Conservation (phyloP, 2,888 invertebrate genomes). For the Proisotoma minuta region DNA sequence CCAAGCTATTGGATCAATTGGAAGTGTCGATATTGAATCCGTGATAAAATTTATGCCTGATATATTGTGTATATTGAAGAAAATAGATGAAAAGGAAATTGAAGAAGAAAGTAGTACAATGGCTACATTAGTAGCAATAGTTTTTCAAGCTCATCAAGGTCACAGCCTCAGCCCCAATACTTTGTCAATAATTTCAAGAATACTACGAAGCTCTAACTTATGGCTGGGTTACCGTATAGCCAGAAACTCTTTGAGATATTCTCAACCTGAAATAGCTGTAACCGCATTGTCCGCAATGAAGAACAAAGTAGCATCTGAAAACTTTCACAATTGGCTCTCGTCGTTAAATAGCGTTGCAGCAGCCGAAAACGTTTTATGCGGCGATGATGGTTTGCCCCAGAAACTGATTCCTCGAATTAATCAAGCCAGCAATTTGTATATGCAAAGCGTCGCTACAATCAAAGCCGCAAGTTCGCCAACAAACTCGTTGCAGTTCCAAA, state of each 20-base stretch:
- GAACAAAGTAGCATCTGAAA: slow-evolving; percentile 74
- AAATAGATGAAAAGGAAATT: slow-evolving; percentile 34
- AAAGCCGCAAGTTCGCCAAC: slow-evolving; percentile 64
- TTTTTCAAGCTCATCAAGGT: slow-evolving; percentile 45
- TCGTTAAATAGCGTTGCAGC: slow-evolving; percentile 60
- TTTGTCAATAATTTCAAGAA: too few relatives aligned
- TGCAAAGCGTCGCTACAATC: slow-evolving; percentile 61
- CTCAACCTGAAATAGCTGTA: slow-evolving; percentile 69
- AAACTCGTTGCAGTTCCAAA: slow-evolving; percentile 65
- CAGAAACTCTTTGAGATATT: slow-evolving; percentile 59
- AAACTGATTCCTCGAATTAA: slow-evolving; percentile 56
- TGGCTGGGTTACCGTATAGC: slow-evolving; percentile 86
- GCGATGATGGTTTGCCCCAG: slow-evolving; percentile 22
- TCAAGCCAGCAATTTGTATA: slow-evolving; percentile 60
- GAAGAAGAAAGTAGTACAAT: slow-evolving; percentile 43
- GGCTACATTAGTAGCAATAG: slow-evolving; percentile 36
- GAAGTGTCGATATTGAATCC: slow-evolving; percentile 60
- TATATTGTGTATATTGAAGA: slow-evolving; percentile 47
- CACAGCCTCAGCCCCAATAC: slow-evolving; percentile 27
- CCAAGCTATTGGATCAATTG: slow-evolving; percentile 71
- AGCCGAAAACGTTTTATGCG: slow-evolving; percentile 51
- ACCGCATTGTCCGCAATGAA: slow-evolving; percentile 61
- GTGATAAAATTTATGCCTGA: slow-evolving; percentile 59
- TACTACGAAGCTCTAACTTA: too few relatives aligned
- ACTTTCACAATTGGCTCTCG: slow-evolving; percentile 81